A percentile compares a stretch with the other conserved stretches of the same genome.
These are phyloP conservation scores for Drosophila arawakana DNA, from an alignment of 1,140 invertebrate species.

Conservation along the genomic window DNA sequence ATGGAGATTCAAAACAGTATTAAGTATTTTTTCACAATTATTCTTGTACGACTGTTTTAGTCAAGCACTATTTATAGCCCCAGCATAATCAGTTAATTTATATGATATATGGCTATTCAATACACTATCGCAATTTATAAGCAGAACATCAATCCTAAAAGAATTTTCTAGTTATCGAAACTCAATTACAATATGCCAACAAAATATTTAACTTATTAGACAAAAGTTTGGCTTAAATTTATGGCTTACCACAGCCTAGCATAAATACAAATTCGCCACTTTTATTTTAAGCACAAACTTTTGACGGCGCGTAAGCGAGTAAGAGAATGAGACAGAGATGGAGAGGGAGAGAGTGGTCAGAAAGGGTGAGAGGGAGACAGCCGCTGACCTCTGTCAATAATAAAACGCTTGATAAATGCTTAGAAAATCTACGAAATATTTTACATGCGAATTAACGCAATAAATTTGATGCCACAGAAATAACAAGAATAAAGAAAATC, in stretches of 20 bases:
- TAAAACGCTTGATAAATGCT: constrained; percentile 80
- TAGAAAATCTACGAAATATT: constrained; percentile 73
- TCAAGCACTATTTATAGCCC: background rate
- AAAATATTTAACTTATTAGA: constrained; percentile 61
- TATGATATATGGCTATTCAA: background rate
- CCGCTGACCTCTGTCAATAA: constrained; percentile 71
- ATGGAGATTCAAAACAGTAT: no score
- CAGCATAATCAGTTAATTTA: background rate
- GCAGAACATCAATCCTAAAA: constrained; percentile 4
- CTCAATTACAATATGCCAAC: constrained; percentile 63
- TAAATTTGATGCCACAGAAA: constrained; percentile 71
- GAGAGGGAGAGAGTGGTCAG: background rate
- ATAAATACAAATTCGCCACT: constrained; percentile 64
- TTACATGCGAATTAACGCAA: constrained; percentile 81
- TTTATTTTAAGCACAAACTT: constrained; percentile 74
- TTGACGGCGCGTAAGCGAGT: constrained; percentile 33
- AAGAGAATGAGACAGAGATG: background rate
- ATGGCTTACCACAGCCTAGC: constrained; percentile 59
- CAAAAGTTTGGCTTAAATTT: constrained; percentile 48
- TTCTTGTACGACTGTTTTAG: no score
- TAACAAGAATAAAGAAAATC: background rate
- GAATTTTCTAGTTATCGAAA: constrained; percentile 21
- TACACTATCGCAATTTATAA: background rate
- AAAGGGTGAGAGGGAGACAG: background rate
- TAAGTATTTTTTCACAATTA: no score